A percentile compares a stretch with the other conserved stretches of the same genome.
phyloP scores from a whole-genome alignment of 1,140 invertebrate genomes.

The Musca domestica region DNA sequence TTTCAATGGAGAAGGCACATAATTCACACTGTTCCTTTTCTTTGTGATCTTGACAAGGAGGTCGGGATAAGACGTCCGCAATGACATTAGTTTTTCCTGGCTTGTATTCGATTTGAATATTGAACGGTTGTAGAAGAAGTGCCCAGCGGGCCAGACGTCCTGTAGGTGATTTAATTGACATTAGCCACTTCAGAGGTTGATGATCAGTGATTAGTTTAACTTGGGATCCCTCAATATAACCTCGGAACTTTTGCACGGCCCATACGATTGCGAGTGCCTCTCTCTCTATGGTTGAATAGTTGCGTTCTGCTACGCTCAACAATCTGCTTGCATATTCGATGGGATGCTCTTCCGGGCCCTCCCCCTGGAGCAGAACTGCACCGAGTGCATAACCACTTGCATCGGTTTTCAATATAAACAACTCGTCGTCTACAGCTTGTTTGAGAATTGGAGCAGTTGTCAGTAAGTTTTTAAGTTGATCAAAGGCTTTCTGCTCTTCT shows the following conservation, averaged over 20 bases:
- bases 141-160: too few species aligned
- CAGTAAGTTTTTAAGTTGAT: conserved; percentile 34
- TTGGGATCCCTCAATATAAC: conserved; percentile 47
- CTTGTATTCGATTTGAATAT: too few species aligned
- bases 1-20: too few species aligned
- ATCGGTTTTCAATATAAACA: conserved; percentile 48
- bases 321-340: conserved; percentile 44
- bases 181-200: conserved; percentile 30
- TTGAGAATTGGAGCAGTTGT: conserved; percentile 41
- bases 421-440: conserved; percentile 40
- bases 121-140: too few species aligned
- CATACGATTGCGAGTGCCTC: conserved; percentile 54
- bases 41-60: too few species aligned
- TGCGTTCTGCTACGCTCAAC: conserved; percentile 20
- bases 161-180: conserved; percentile 28
- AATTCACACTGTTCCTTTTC: too few species aligned
- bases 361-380: conserved; percentile 42
- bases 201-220: conserved; percentile 49
- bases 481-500: conserved; percentile 41
- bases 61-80: too few species aligned
- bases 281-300: conserved; percentile 41
- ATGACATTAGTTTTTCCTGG: too few species aligned
- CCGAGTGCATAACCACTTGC: conserved; percentile 43
- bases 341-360: conserved; percentile 28
- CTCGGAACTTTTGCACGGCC: conserved; percentile 51